Percentiles rank a stretch among this genome's conserved stretches.
Conservation (phyloP, 2,113 vertebrate genomes). For the Lampris incognitus region DNA sequence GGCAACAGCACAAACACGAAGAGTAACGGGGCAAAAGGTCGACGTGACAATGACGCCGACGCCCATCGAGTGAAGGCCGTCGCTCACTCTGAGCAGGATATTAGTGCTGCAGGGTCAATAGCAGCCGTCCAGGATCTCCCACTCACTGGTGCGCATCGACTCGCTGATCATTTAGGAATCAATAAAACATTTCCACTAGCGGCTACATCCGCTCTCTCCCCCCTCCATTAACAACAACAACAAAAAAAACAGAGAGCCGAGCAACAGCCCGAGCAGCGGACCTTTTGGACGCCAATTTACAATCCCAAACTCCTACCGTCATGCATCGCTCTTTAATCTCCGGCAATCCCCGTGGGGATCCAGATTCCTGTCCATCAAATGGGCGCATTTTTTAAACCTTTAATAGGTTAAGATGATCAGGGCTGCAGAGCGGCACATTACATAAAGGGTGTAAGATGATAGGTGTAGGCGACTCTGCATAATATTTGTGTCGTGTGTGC, state of each 20-base stretch:
- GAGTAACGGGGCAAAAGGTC: too few relatives aligned
- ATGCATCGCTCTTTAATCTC: neutral
- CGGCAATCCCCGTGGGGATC: neutral
- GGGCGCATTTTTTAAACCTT: neutral
- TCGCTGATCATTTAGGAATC: slow-evolving; percentile 64
- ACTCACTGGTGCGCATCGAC: slow-evolving; percentile 63
- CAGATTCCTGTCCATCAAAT: neutral
- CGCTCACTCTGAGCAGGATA: slow-evolving; percentile 31
- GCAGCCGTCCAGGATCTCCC: slow-evolving; percentile 51
- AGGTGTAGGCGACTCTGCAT: too few relatives aligned
- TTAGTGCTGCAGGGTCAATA: slow-evolving; percentile 63
- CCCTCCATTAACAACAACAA: slow-evolving; percentile 47
- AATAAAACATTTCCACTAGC: slow-evolving; percentile 77
- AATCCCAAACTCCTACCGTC: neutral
- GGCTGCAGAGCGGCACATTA: too few relatives aligned
- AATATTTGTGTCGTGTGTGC: too few relatives aligned
- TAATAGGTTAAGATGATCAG: too few relatives aligned
- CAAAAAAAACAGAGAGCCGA: neutral
- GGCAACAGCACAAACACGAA: too few relatives aligned
- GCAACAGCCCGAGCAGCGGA: slow-evolving; percentile 8
- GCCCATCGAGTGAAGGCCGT: neutral
- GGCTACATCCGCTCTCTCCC: slow-evolving; percentile 33
- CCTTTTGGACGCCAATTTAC: neutral
- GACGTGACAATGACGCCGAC: neutral
- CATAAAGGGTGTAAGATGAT: too few relatives aligned